Evolutionary conservation across 2,888 invertebrate species (phyloP).

Genomic region (Cheilosia impressa): DNA sequence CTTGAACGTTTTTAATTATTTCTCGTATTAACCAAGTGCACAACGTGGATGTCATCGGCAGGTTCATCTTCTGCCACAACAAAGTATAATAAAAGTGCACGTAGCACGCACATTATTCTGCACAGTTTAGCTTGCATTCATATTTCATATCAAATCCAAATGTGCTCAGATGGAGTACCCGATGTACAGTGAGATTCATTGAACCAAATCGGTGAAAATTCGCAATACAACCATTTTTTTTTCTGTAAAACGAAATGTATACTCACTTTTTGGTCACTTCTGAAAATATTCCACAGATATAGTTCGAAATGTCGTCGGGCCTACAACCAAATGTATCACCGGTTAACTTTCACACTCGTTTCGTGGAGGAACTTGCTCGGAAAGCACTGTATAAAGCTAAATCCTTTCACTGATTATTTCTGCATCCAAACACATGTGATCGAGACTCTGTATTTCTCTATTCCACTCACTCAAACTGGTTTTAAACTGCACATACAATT

Average conservation of each 20-base stretch:
- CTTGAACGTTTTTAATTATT: constrained; percentile 5
- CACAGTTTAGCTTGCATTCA: neutral
- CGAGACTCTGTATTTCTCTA: constrained; percentile 17
- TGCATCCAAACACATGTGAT: constrained; percentile 31
- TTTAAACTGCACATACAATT: constrained; percentile 6
- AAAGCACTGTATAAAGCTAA: constrained; percentile 18
- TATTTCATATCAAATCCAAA: too few relatives aligned
- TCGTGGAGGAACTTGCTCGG: constrained; percentile 18
- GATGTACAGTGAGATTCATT: neutral
- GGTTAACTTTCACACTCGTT: constrained; percentile 64
- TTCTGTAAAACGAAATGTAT: neutral
- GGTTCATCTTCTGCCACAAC: neutral
- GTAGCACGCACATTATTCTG: constrained; percentile 11
- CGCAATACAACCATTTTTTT: neutral
- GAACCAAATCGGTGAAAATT: neutral
- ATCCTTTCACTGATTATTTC: constrained; percentile 70
- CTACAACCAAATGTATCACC: constrained; percentile 1
- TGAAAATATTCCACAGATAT: constrained; percentile 52
- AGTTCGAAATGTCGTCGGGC: neutral
- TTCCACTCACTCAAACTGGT: constrained; percentile 58
- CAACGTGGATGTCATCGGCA: constrained; percentile 6
- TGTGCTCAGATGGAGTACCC: too few relatives aligned
- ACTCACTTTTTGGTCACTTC: constrained; percentile 35
- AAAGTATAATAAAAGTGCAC: neutral
- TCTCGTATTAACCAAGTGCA: constrained; percentile 12